Base-by-base conservation (phyloP, 2,888 invertebrate genomes). In the Tribolium freemani region DNA sequence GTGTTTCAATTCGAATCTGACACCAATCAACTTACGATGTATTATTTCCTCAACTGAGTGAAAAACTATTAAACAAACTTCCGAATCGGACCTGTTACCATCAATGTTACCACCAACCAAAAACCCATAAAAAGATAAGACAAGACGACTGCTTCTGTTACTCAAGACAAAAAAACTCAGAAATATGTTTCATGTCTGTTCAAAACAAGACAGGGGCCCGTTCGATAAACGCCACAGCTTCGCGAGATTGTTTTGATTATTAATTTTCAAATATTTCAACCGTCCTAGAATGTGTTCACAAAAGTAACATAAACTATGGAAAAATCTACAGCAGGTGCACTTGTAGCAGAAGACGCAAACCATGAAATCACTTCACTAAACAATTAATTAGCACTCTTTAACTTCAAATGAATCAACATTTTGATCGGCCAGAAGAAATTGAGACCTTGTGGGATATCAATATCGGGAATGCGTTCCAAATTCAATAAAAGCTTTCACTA, bases 1-100 rank as follows among this genome's bases (percentile, higher is more conserved):
- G 69, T 69, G 69, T 69, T 69, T 10, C 5, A 50, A 57, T 67
- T 74, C 74, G 75, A 72, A 67, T 72, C 73, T 70, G 54, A 66
- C 66, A 53, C 46, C 44, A 45, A 64, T 63, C 64, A 64, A 21
- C 26, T 45, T 45, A 54, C 64, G 26, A 66, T 66, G 13, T 16
- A 63, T 38, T 63, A 51, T 50, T 63, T 63, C 50, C 50, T 51
- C 31, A 51, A 30, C 21, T 61, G n/a, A 48, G 20, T 38, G 31
- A 63, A 63, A 63, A 63, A 51, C 60, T 48, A 50, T 63, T 31
- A 30, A 48, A 46, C 45, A 56, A 58, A 58, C 60, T 9, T 26
- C 44, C 16, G 21, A 60, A 60, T 26, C 48, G 10, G 26, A 44
- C 60, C 16, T 46, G 60, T 46, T 60, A 21, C 16, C 16, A 2